Conservation (phyloP, 2,797 vertebrate genomes). For the Meda fulgida region DNA sequence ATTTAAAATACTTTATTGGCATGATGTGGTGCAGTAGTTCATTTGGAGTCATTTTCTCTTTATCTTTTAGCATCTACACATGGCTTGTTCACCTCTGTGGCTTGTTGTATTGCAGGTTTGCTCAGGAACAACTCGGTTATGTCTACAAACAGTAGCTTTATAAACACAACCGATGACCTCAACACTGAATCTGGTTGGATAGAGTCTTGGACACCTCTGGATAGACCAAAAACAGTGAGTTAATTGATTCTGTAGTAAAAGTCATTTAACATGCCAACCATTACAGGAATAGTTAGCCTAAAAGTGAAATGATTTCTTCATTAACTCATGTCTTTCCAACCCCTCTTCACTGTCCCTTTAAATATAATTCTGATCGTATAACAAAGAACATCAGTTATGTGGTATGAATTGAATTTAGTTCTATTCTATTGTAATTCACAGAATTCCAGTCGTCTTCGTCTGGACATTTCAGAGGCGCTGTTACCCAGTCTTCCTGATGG, state of each 20-base stretch:
- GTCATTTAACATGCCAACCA: not conserved
- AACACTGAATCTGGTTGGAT: conserved; percentile 44
- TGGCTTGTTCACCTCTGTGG: not conserved
- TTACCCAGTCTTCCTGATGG: conserved; percentile 59
- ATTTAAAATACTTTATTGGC: not conserved
- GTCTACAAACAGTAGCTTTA: conserved; percentile 18
- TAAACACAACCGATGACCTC: conserved; percentile 15
- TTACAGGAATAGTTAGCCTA: not conserved
- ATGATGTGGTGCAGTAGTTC: not conserved
- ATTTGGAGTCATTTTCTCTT: not conserved
- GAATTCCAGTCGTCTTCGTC: conserved; percentile 53
- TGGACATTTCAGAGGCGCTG: conserved; percentile 36
- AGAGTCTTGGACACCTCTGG: conserved; percentile 43
- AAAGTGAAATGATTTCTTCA: not conserved
- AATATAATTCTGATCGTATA: not conserved
- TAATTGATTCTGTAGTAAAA: not conserved
- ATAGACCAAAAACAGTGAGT: conserved; percentile 67
- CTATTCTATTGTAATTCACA: conserved; percentile 50
- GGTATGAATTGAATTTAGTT: not conserved
- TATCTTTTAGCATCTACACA: not conserved
- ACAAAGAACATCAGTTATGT: not conserved
- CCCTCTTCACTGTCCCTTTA: not conserved
- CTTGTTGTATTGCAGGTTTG: not conserved
- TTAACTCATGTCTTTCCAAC: not conserved
- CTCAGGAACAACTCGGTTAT: conserved; percentile 16